phyloP scores from a whole-genome alignment of 1,140 invertebrate species.

The Macrotrachela quadricornifera region DNA sequence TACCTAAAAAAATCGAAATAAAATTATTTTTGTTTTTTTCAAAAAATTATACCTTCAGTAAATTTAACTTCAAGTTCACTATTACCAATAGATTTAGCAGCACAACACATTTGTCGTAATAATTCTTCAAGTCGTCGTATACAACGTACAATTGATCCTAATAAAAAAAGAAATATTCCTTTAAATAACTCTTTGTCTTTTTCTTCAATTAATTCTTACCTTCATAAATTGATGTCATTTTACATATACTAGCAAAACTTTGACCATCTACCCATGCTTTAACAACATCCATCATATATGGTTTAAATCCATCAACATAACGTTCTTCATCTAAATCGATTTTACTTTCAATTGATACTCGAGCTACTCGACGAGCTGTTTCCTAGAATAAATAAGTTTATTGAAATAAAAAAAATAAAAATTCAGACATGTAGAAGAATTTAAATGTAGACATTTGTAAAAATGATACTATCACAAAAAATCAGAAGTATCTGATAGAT shows the following conservation, averaged over 20 bases:
- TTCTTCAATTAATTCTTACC: slow-evolving; percentile 34
- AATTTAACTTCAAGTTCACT: slow-evolving; percentile 88
- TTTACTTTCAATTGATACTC: slow-evolving; percentile 69
- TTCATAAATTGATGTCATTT: slow-evolving; percentile 96
- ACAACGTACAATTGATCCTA: slow-evolving; percentile 66
- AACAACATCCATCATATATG: slow-evolving; percentile 90
- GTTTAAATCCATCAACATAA: slow-evolving; percentile 79
- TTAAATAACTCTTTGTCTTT: not conserved
- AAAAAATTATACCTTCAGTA: slow-evolving; percentile 43
- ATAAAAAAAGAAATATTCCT: not conserved
- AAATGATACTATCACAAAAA: no score
- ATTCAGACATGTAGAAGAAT: no score
- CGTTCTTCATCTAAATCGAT: slow-evolving; percentile 56
- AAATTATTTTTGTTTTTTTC: no score
- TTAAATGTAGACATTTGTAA: no score
- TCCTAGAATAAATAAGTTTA: slow-evolving; percentile 10
- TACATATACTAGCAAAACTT: slow-evolving; percentile 70
- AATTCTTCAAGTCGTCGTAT: slow-evolving; percentile 89
- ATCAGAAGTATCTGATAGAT: no score
- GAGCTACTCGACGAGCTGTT: slow-evolving; percentile 42
- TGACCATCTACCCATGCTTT: slow-evolving; percentile 81
- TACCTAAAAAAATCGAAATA: no score
- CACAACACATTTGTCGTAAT: slow-evolving; percentile 75
- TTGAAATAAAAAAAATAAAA: no score
- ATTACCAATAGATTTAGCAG: slow-evolving; percentile 87